Base-by-base conservation (phyloP, 2,888 invertebrate species). In the Pristionchus exspectatus region DNA sequence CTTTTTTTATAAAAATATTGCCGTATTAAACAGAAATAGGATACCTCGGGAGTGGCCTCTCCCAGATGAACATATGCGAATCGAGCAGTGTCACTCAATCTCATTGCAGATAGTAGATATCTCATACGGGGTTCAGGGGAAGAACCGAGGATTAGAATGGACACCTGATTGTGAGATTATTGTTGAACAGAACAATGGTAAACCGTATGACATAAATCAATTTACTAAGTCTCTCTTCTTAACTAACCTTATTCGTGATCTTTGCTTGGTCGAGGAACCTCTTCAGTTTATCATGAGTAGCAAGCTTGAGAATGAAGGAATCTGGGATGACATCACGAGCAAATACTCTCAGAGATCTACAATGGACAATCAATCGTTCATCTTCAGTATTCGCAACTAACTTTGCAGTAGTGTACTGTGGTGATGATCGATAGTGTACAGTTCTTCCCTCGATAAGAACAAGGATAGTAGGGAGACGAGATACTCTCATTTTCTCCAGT, bases 361-460 rank as follows among this genome's bases (percentile, higher is more conserved):
- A 91, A 83, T 38, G 72, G 21, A n/a, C 27, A 56, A 84, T 84
- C 30, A 84, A 56, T 84, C 24, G 16, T 83, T 5, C 24, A 9
- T n/a, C 81, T 44, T 18, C 44, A 10, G 38, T 30, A 74, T 30
- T 33, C 74, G 7, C 54, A 5, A 38, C 90, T 84, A 30, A 92
- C 94, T 90, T 94, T 87, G 90, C 94, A 93, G 90, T 94, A 91
- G 94, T 69, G 18, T 74, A 50, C 9, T 89, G 50, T 77, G 91
- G 90, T 72, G 91, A 91, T 4, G 92, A 77, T 90, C 93, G 90
- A 90, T 95, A 95, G 91, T 95, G 95, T 5, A 95, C 93, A 7
- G 95, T 91, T n/a, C 95, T 92, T 59, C 96, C 96, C 90, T 95
- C 95, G 21, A 96, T 94, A 14, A 96, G 92, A 14, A 95, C 95